Evolutionary conservation across 2,797 vertebrate species (phyloP), one percentile per base, ranked within the genome.

Genomic region (Erpetoichthys calabaricus): DNA sequence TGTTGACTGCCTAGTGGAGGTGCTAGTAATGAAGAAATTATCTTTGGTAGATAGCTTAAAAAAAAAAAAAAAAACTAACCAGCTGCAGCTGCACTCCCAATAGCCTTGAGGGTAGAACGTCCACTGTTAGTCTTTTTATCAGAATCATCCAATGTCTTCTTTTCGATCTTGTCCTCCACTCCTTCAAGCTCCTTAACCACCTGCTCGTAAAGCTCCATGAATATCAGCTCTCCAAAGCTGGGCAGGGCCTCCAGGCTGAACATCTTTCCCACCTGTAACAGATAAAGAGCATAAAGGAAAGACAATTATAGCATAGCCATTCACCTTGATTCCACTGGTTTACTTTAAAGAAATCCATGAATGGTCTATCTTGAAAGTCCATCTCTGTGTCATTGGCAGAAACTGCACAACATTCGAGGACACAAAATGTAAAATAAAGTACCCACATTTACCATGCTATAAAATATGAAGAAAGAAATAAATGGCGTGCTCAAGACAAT

Each of bases 81-180:
- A 76, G 94, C 95, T 9, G 96, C 96, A 1, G 95, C 96, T 3
- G 96, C 96, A 1, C 73, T 93, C 53, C 91, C 95, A 41, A 99
- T 98, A 65, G 92, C 94, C 66, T 96, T 91, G 6, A 98, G 79
- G 0, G 94, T 98, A 0, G 87, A 91, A 10, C 85, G 79, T 55
- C 92, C 90, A 47, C 89, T 91, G 72, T 87, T 84, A 25, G 86
- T 82, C 59, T 64, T 58, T 70, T 72, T 62, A 72, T 82, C 67
- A 75, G 59, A 57, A 5, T 80, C 76, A 41, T 97, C 92, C 0
- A 88, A 83, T 7, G 78, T 80, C 66, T 89, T 91, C 66, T 76
- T 89, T 73, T 96, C 93, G 60, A 98, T 94, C 68, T 89, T 93
- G 69, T 92, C 87, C 71, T 99, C 95, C 66, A 97, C 93, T 53